phyloP scores from a whole-genome alignment of 2,113 vertebrate genomes.

The Pyrgilauda ruficollis region DNA sequence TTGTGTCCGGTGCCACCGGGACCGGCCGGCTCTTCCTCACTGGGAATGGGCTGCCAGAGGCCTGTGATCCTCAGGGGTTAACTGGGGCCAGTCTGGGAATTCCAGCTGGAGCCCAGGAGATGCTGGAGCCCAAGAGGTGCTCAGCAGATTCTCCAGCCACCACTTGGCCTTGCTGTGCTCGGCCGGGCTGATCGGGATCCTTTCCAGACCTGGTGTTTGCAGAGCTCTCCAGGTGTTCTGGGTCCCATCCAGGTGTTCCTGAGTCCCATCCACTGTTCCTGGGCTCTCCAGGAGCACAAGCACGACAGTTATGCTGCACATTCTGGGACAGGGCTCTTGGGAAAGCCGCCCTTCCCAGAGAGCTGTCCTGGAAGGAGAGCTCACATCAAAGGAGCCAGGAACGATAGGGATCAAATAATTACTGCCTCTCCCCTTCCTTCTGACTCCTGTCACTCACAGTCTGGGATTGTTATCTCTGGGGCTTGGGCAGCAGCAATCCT shows the following conservation, averaged over 20 bases:
- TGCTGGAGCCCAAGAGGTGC: neutral
- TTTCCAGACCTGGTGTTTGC: neutral
- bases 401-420: neutral
- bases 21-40: fast-evolving
- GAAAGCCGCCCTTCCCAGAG: neutral
- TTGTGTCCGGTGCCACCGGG: fast-evolving
- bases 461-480: neutral
- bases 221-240: neutral
- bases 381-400: neutral
- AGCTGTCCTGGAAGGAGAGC: neutral
- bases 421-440: neutral
- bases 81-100: neutral
- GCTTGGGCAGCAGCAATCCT: neutral
- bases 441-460: neutral
- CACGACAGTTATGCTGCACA: fast-evolving
- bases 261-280: too few species aligned
- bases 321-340: neutral
- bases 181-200: neutral
- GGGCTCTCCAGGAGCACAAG: neutral
- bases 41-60: neutral
- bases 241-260: neutral
- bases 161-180: neutral
- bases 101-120: neutral
- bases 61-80: neutral
- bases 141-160: neutral